These are phyloP conservation scores for Trissonchulus sp. DNA, from an alignment of 2,888 invertebrate genomes.

Conservation along the genomic window DNA sequence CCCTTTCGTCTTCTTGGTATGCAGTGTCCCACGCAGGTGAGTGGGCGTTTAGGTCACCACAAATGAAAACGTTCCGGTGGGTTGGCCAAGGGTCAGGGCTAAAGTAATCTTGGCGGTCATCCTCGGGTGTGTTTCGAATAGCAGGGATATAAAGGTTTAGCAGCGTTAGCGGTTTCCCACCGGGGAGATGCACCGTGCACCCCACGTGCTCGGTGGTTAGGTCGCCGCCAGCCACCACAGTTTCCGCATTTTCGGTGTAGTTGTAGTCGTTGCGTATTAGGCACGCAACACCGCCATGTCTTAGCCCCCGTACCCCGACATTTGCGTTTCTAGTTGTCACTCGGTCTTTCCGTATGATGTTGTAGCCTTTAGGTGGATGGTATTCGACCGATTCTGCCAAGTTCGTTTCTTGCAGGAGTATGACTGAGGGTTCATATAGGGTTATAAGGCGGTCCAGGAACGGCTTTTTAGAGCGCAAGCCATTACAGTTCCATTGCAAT, in stretches of 20 bases:
- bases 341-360: background rate
- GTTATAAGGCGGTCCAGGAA: background rate
- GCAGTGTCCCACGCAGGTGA: too few relatives aligned
- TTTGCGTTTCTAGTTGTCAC: background rate
- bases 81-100: too few relatives aligned
- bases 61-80: too few relatives aligned
- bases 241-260: background rate
- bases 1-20: too few relatives aligned
- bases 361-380: background rate
- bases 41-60: too few relatives aligned
- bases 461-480: background rate
- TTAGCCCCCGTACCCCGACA: too few relatives aligned
- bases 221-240: background rate
- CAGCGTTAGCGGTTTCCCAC: background rate
- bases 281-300: background rate
- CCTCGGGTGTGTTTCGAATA: background rate
- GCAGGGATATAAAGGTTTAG: background rate
- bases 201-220: background rate
- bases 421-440: background rate
- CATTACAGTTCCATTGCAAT: conserved; percentile 13
- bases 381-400: background rate
- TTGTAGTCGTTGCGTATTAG: background rate
- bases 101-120: background rate
- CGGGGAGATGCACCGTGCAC: background rate
- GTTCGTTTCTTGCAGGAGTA: conserved; percentile 1